These are phyloP conservation scores for Pherbina coryleti DNA, from an alignment of 2,888 invertebrate species.

Conservation along the genomic window DNA sequence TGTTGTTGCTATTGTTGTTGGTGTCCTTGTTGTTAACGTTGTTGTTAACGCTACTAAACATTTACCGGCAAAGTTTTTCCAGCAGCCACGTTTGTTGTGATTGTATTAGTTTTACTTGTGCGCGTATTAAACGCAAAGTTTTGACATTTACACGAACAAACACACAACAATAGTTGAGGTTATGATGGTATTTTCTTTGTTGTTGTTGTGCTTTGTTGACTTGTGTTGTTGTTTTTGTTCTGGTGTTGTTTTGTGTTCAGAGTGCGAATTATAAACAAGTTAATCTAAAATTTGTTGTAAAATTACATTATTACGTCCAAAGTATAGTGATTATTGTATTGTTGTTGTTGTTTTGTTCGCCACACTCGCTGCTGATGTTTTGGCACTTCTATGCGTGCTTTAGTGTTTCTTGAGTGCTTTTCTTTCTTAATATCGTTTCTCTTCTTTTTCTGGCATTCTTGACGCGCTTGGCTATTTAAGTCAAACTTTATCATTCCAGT, in stretches of 20 bases:
- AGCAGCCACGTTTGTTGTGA: background rate
- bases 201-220: slow-evolving; percentile 3
- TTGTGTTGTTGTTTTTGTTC: background rate
- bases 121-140: slow-evolving; percentile 16
- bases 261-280: slow-evolving; percentile 30
- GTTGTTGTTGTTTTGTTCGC: background rate
- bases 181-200: slow-evolving; percentile 4
- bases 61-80: background rate
- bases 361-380: background rate
- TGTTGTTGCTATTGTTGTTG: background rate
- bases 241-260: background rate
- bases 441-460: background rate
- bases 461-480: too few species aligned
- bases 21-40: background rate
- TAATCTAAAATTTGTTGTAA: slow-evolving; percentile 12
- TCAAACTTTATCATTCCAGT: slow-evolving; percentile 16
- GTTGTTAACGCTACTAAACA: background rate
- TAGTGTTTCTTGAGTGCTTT: too few species aligned
- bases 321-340: slow-evolving; percentile 13
- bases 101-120: slow-evolving; percentile 24
- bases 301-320: slow-evolving; percentile 17
- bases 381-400: background rate
- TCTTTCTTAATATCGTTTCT: background rate
- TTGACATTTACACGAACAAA: slow-evolving; percentile 18
- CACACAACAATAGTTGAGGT: background rate